Conservation (phyloP, 1,140 invertebrate genomes). For the Diachasmimorpha longicaudata region DNA sequence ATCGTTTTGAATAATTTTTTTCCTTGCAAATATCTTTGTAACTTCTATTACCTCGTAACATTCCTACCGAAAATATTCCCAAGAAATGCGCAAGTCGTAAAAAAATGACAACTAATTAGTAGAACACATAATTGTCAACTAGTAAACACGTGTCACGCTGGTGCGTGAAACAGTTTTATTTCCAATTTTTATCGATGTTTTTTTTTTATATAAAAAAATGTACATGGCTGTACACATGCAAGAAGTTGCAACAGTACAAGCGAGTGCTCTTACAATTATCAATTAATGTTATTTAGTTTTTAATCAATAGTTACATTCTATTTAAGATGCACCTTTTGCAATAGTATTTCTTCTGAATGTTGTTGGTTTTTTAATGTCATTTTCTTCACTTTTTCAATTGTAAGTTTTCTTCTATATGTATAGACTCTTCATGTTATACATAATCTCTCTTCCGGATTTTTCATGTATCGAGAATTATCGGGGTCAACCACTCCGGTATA, state of each 20-base stretch:
- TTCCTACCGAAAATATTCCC: too few relatives aligned
- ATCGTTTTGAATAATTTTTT: too few relatives aligned
- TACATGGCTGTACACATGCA: conserved; percentile 56
- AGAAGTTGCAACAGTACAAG: conserved; percentile 56
- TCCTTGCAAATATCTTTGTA: too few relatives aligned
- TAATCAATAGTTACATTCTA: conserved; percentile 43
- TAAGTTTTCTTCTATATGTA: conserved; percentile 38
- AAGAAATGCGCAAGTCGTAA: too few relatives aligned
- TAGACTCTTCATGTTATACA: conserved; percentile 37
- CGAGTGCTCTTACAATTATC: conserved; percentile 52
- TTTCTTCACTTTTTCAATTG: conserved; percentile 40
- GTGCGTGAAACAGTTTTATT: conserved; percentile 20
- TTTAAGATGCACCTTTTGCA: conserved; percentile 30
- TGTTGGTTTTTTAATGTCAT: conserved; percentile 39
- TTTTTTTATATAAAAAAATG: conserved; percentile 55
- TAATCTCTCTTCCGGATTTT: conserved; percentile 35
- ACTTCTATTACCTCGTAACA: too few relatives aligned
- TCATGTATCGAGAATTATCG: conserved; percentile 36
- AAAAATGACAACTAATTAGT: not conserved
- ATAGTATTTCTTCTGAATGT: conserved; percentile 37
- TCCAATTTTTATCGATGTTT: conserved; percentile 34
- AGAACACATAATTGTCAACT: not conserved
- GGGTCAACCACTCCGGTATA: not conserved
- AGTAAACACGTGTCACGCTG: conserved; percentile 17
- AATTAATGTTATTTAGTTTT: conserved; percentile 36